Conservation (phyloP, 2,797 vertebrate species). For the Austrolebias charrua region DNA sequence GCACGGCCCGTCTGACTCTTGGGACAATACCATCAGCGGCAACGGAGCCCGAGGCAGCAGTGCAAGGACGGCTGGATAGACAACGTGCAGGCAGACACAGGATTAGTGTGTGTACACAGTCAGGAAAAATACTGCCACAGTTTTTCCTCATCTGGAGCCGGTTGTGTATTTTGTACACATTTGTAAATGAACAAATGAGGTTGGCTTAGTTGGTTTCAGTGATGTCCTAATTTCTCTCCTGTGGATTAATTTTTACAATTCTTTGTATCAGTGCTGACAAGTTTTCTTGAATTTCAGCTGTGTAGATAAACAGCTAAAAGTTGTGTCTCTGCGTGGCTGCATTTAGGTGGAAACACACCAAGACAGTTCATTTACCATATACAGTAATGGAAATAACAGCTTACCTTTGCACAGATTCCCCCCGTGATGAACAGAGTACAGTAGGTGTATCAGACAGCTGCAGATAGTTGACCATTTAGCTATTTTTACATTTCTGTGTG, state of each 20-base stretch:
- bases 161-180: not conserved
- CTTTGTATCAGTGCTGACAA: conserved; percentile 14
- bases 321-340: conserved; percentile 57
- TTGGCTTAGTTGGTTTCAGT: conserved; percentile 2
- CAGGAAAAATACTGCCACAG: conserved; percentile 11
- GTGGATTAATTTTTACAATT: too few relatives aligned
- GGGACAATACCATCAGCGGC: too few relatives aligned
- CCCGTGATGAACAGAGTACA: conserved; percentile 30
- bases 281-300: conserved; percentile 42
- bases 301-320: conserved; percentile 49
- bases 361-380: conserved; percentile 52
- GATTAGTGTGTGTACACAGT: conserved; percentile 21
- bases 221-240: too few relatives aligned
- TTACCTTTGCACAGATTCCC: conserved; percentile 56
- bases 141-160: not conserved
- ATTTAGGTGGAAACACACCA: conserved; percentile 67
- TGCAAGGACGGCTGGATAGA: conserved; percentile 47
- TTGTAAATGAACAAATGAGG: not conserved
- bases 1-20: conserved; percentile 16
- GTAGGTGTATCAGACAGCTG: conserved; percentile 25
- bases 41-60: conserved; percentile 24
- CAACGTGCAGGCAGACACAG: conserved; percentile 32
- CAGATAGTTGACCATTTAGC: conserved; percentile 33
- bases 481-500: conserved; percentile 64
- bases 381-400: conserved; percentile 70